These are phyloP conservation scores for Polietes domitor DNA, from an alignment of 2,888 invertebrate species.

Conservation along the genomic window DNA sequence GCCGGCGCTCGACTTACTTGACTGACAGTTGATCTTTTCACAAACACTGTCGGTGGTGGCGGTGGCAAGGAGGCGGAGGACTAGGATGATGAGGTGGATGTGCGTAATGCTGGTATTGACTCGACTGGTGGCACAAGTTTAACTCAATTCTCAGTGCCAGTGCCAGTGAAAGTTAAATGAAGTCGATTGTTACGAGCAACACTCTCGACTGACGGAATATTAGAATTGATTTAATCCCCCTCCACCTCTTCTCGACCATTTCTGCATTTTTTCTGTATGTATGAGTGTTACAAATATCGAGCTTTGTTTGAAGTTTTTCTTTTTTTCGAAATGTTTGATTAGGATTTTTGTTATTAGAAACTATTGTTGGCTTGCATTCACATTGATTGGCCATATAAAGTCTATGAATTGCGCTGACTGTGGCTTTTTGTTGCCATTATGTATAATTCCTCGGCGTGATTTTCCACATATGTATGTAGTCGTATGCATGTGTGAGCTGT, in stretches of 20 bases:
- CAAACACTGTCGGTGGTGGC: conserved; percentile 16
- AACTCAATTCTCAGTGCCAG: no score
- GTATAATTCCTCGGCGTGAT: conserved; percentile 48
- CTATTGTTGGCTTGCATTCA: conserved; percentile 54
- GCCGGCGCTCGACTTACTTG: conserved; percentile 10
- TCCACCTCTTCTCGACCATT: background rate
- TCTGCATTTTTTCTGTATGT: background rate
- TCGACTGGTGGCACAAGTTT: conserved; percentile 10
- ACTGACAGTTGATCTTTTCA: conserved; percentile 45
- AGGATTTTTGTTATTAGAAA: conserved; percentile 57
- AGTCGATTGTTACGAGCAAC: conserved; percentile 65
- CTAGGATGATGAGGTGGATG: conserved; percentile 31
- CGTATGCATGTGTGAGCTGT: conserved; percentile 21
- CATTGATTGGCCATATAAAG: conserved; percentile 60
- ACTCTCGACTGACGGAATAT: conserved; percentile 51
- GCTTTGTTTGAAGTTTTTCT: conserved; percentile 43
- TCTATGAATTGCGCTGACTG: background rate
- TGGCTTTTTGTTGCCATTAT: conserved; percentile 49
- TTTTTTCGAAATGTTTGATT: conserved; percentile 53
- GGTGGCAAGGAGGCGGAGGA: background rate
- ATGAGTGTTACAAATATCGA: conserved; percentile 12
- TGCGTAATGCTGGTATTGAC: conserved; percentile 14
- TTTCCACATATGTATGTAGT: conserved; percentile 33
- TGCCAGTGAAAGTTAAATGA: conserved; percentile 63
- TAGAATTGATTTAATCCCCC: conserved; percentile 61